phyloP scores from a whole-genome alignment of 2,888 invertebrate species.

The Bhutanitis thaidina region DNA sequence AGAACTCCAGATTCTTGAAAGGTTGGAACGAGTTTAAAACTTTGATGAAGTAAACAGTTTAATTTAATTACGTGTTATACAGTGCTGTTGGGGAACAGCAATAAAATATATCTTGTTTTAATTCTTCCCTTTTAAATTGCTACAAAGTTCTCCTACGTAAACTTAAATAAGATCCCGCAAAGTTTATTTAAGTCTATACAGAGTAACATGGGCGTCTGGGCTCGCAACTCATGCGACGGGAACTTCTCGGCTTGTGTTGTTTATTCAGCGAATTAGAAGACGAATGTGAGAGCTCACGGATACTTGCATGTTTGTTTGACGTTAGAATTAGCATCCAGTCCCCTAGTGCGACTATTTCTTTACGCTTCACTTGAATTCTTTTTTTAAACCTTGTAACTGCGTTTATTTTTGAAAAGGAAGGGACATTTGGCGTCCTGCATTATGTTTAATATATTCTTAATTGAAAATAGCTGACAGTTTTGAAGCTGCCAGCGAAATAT shows the following conservation, averaged over 20 bases:
- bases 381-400: not conserved
- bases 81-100: conserved; percentile 15
- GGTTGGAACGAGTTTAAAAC: not conserved
- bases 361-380: not conserved
- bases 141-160: conserved; percentile 33
- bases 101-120: conserved; percentile 19
- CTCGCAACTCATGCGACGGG: conserved; percentile 37
- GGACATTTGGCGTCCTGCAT: too few species aligned
- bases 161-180: conserved; percentile 64
- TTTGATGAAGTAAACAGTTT: conserved; percentile 15
- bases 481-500: too few species aligned
- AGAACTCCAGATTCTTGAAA: not conserved
- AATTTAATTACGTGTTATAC: conserved; percentile 19
- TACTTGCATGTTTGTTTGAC: conserved; percentile 54
- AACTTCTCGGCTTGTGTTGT: conserved; percentile 42
- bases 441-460: too few species aligned
- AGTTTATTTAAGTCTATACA: conserved; percentile 56
- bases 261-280: conserved; percentile 57
- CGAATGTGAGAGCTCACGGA: conserved; percentile 36
- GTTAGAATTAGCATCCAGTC: conserved; percentile 52
- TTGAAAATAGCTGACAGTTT: too few species aligned
- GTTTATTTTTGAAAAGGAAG: too few species aligned
- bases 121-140: conserved; percentile 23
- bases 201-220: conserved; percentile 40
- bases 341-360: conserved; percentile 24